Percentiles rank a stretch among this genome's conserved stretches.
These are phyloP conservation scores for Platanista minor DNA, from an alignment of 2,113 vertebrate species.

Conservation along the genomic window DNA sequence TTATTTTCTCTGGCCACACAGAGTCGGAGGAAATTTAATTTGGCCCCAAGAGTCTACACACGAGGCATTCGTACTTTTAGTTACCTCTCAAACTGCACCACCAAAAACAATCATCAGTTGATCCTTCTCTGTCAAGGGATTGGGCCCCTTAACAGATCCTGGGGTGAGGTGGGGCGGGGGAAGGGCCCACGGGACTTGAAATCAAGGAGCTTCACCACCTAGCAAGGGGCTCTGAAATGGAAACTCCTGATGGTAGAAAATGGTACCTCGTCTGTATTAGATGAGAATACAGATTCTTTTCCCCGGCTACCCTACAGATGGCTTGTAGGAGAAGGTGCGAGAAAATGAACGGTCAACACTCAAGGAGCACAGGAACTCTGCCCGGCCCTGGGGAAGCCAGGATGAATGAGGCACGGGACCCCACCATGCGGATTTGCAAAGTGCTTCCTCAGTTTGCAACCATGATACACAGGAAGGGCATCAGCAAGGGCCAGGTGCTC, in stretches of 20 bases:
- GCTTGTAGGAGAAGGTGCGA: neutral
- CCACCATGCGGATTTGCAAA: neutral
- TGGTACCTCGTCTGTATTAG: neutral
- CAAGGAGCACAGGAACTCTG: neutral
- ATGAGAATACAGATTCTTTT: neutral
- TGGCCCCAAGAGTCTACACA: neutral
- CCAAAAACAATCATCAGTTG: neutral
- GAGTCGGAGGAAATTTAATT: conserved; percentile 42
- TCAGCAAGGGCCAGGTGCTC: fast-evolving
- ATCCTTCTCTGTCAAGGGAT: neutral
- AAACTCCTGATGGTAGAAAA: neutral
- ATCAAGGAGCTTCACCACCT: neutral
- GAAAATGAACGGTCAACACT: neutral
- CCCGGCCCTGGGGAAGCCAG: neutral
- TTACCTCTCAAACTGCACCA: neutral
- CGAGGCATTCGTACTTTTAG: neutral
- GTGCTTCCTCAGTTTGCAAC: neutral
- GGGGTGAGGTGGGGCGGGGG: neutral
- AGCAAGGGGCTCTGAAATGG: neutral
- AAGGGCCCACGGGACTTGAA: neutral
- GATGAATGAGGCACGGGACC: neutral
- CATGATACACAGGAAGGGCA: fast-evolving
- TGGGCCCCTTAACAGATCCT: neutral
- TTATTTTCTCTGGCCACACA: conserved; percentile 32
- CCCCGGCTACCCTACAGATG: neutral